Base-by-base conservation (phyloP, 23 tunicate species). In the Ciona savignyi region DNA sequence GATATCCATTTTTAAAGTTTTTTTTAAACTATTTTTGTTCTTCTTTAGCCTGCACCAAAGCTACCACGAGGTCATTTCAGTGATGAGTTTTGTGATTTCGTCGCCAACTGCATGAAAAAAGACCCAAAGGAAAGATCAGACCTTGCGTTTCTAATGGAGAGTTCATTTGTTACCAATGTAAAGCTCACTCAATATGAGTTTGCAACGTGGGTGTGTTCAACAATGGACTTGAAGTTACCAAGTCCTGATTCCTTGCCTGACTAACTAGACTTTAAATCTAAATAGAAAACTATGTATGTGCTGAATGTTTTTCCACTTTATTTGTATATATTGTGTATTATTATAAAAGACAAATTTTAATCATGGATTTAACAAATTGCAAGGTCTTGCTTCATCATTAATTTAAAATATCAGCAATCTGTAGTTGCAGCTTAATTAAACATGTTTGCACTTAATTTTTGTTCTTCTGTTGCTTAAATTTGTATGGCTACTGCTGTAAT, bases 151-250 rank as follows among this genome's bases (percentile, higher is more conserved):
- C 72, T 91, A 23, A 76, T 76, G 82, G 84, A 77, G 21, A 35
- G 34, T 23, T 4, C 71, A 11, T 91, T 85, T 33, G 69, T 85
- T 15, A 60, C 63, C 23, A 71, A 64, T 0, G 77, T 71, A 27
- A 70, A 68, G 28, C 23, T 74, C 9, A 84, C 84, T 22, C 80
- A 91, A 25, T 31, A 32, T 62, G 86, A 91, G 64, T 84, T 91
- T 66, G 91, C 97, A 2, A 82, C 78, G 22, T 91, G 97, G 97
- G 49, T 91, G 64, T 84, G 97, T 60, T 80, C 68, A 27, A 91
- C 92, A 0, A 91, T 91, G 97, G 77, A 65, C 11, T 71, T 91
- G 26, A 80, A 72, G 67, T 20, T 25, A 11, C 67, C 67, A 11
- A 23, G 28, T n/a, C 28, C 28, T 9, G 28, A 63, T 22, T 4